phyloP scores from a whole-genome alignment of 1,140 invertebrate species.

The Propsilocerus akamusi region DNA sequence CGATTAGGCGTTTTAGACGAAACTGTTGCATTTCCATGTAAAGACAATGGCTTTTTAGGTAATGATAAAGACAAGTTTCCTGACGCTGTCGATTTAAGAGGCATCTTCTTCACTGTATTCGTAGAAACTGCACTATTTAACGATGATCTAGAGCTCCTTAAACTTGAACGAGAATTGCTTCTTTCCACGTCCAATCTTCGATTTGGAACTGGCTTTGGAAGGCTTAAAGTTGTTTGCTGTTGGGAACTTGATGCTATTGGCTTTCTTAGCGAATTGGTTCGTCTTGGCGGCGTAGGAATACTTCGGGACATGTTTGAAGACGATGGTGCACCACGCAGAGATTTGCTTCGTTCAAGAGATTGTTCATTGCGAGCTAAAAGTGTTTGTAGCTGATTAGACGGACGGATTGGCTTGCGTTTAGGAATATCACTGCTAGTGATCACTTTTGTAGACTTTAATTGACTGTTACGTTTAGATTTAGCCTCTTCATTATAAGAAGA shows the following conservation, averaged over 20 bases:
- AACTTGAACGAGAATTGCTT: slow-evolving; percentile 46
- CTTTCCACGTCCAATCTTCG: slow-evolving; percentile 30
- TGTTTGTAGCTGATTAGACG: slow-evolving; percentile 12
- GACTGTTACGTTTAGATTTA: slow-evolving; percentile 22
- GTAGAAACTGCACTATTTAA: slow-evolving; percentile 64
- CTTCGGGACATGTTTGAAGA: not conserved
- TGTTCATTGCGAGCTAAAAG: slow-evolving; percentile 5
- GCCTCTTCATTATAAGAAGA: slow-evolving; percentile 51
- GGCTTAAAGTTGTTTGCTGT: slow-evolving; percentile 3
- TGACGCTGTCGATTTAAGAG: slow-evolving; percentile 20
- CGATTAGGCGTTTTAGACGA: slow-evolving; percentile 17
- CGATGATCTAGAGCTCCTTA: slow-evolving; percentile 62
- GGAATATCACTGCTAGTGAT: slow-evolving; percentile 10
- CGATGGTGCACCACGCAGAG: not conserved
- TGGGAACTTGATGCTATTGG: slow-evolving; percentile 11
- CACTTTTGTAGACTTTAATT: slow-evolving; percentile 9
- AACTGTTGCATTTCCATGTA: slow-evolving; percentile 9
- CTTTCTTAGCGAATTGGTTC: slow-evolving; percentile 22
- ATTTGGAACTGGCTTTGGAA: not conserved
- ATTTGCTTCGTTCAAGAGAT: slow-evolving; percentile 5
- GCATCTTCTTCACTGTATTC: slow-evolving; percentile 50
- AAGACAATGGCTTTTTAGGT: not conserved
- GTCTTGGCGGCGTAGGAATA: slow-evolving; percentile 11
- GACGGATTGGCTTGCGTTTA: slow-evolving; percentile 8
- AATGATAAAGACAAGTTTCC: slow-evolving; percentile 16